These are phyloP conservation scores for Irena cyanogastra DNA, from an alignment of 2,113 vertebrate species.

Conservation along the genomic window DNA sequence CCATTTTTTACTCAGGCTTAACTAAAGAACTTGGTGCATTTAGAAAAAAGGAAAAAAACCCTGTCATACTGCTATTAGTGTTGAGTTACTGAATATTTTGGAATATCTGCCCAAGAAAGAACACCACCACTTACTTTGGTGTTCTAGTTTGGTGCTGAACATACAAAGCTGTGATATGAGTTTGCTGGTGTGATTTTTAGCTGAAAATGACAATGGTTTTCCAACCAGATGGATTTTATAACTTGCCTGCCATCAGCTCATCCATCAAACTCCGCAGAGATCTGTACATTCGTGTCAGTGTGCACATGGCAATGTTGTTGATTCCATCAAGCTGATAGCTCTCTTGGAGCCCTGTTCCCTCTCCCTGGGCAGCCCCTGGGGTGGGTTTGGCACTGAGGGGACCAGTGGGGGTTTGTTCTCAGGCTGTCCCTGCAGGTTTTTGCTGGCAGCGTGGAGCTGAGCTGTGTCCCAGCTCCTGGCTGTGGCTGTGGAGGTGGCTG, in stretches of 20 bases:
- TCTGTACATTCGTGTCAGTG: neutral
- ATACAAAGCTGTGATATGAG: neutral
- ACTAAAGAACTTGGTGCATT: neutral
- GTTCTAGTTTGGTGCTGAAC: neutral
- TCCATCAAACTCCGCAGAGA: neutral
- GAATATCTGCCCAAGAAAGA: neutral
- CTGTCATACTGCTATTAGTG: neutral
- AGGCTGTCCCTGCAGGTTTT: neutral
- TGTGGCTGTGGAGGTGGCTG: neutral
- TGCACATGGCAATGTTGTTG: neutral
- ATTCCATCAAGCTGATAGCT: neutral
- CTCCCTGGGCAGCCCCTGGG: neutral
- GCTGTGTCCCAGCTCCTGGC: neutral
- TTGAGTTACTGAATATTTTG: neutral
- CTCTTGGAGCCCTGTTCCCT: neutral
- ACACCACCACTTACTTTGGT: neutral
- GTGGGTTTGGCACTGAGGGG: neutral
- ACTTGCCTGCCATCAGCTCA: slow-evolving; percentile 22
- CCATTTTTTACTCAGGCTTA: neutral
- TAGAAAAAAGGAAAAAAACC: rapidly evolving
- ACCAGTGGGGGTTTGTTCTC: neutral
- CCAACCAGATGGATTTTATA: slow-evolving; percentile 46
- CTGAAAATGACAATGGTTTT: slow-evolving; percentile 34
- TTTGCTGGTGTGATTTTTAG: slow-evolving; percentile 26
- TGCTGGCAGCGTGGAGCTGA: neutral